A percentile compares a stretch with the other conserved stretches of the same genome.
Conservation (phyloP, 37 sponge, comb jelly and placozoan species). For the Halisarca cf. caerulea region DNA sequence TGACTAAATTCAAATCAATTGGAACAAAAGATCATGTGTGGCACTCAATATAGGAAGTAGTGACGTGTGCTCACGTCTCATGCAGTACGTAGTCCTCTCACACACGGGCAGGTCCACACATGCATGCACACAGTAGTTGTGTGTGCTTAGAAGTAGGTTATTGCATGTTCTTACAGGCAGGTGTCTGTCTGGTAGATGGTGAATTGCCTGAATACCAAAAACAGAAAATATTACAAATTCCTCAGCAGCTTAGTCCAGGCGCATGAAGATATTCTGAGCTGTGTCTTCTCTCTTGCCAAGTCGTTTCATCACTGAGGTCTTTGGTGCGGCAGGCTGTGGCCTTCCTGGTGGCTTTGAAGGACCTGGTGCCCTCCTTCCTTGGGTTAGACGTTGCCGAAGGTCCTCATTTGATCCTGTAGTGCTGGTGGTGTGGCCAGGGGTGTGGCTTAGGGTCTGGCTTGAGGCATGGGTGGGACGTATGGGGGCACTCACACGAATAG, state of each 20-base stretch:
- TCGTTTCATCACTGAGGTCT: background rate
- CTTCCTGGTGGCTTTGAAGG: background rate
- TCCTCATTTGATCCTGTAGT: background rate
- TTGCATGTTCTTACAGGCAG: too few relatives aligned
- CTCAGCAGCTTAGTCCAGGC: background rate
- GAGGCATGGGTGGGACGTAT: background rate
- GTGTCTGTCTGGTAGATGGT: too few relatives aligned
- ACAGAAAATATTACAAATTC: too few relatives aligned
- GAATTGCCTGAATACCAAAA: too few relatives aligned
- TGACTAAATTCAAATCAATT: too few relatives aligned
- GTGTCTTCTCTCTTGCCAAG: background rate
- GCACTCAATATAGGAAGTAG: too few relatives aligned
- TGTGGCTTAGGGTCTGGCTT: background rate
- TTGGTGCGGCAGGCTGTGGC: background rate
- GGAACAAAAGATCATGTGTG: too few relatives aligned
- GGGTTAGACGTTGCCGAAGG: background rate
- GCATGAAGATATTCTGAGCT: background rate
- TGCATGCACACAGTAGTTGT: too few relatives aligned
- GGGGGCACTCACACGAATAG: background rate
- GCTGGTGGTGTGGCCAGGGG: background rate
- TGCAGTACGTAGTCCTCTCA: too few relatives aligned
- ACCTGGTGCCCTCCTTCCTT: background rate
- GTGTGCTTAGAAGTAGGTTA: too few relatives aligned
- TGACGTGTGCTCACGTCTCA: too few relatives aligned
- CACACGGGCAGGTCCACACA: too few relatives aligned